phyloP scores from a whole-genome alignment of 2,797 vertebrate genomes.

The Brachyalestes nurse region DNA sequence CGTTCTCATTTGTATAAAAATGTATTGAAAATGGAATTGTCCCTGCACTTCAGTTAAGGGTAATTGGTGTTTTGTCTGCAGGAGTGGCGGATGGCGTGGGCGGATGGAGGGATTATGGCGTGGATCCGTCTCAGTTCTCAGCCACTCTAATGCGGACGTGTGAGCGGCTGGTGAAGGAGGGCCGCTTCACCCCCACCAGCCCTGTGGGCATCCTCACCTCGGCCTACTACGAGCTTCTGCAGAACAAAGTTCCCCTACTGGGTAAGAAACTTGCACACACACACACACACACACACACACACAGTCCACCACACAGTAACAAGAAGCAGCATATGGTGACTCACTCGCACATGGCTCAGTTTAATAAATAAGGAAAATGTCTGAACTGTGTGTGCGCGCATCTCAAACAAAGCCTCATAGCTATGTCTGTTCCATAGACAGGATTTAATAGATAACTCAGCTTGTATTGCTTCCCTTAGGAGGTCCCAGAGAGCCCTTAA shows the following conservation, averaged over 20 bases:
- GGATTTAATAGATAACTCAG: background rate
- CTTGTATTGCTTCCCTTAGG: background rate
- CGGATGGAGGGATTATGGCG: constrained; percentile 98
- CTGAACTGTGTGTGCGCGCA: constrained; percentile 36
- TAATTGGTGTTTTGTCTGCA: constrained; percentile 56
- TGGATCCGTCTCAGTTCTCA: constrained; percentile 98
- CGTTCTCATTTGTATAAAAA: too few relatives aligned
- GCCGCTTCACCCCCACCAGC: constrained; percentile 91
- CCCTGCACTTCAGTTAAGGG: too few relatives aligned
- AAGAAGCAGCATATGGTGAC: background rate
- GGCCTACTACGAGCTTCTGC: constrained; percentile 94
- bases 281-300: constrained; percentile 16
- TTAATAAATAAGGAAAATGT: constrained; percentile 52
- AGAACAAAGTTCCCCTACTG: constrained; percentile 97
- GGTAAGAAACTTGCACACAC: constrained; percentile 77
- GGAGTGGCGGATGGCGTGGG: constrained; percentile 97
- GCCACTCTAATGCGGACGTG: constrained; percentile 96
- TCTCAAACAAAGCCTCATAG: constrained; percentile 3
- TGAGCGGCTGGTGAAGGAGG: constrained; percentile 95
- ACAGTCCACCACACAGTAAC: background rate
- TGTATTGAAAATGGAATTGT: too few relatives aligned
- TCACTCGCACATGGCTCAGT: constrained; percentile 11
- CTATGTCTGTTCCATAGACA: background rate
- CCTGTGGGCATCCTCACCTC: constrained; percentile 96
- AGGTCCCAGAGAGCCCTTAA: background rate